Conservation (phyloP, 1,140 invertebrate species). For the Chironomus striatipennis region DNA sequence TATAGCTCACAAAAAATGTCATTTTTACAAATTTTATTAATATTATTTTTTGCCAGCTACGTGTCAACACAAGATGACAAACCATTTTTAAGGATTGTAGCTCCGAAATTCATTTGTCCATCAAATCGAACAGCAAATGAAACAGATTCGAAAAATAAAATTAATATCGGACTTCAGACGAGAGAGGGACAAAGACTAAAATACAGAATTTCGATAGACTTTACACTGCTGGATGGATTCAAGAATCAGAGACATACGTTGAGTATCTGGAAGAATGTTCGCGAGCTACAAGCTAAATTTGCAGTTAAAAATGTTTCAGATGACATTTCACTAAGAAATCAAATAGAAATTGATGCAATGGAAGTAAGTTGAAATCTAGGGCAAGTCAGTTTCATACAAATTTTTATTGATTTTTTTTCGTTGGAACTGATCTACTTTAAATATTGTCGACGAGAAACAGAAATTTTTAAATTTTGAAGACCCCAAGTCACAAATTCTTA, state of each 20-base stretch:
- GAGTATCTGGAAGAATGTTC: constrained; percentile 6
- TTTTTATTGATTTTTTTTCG: not conserved
- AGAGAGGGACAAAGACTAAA: not conserved
- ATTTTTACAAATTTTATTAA: too few species aligned
- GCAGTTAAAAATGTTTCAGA: not conserved
- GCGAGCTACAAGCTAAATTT: not conserved
- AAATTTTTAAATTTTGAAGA: too few species aligned
- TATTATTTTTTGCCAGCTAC: not conserved
- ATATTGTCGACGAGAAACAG: too few species aligned
- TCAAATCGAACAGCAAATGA: not conserved
- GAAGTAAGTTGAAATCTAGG: not conserved
- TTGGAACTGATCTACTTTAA: too few species aligned
- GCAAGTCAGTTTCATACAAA: not conserved
- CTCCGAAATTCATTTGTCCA: not conserved
- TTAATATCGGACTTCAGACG: not conserved
- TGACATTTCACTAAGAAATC: constrained; percentile 9
- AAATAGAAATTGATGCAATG: constrained; percentile 17
- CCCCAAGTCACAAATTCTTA: too few species aligned
- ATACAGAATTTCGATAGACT: not conserved
- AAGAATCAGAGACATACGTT: not conserved
- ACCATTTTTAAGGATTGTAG: not conserved
- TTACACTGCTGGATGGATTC: not conserved
- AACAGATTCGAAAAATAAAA: not conserved
- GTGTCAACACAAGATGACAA: not conserved
- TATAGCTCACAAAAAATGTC: too few species aligned